Conservation (phyloP, 2,797 vertebrate species). For the Cryptoblepharus egeriae region DNA sequence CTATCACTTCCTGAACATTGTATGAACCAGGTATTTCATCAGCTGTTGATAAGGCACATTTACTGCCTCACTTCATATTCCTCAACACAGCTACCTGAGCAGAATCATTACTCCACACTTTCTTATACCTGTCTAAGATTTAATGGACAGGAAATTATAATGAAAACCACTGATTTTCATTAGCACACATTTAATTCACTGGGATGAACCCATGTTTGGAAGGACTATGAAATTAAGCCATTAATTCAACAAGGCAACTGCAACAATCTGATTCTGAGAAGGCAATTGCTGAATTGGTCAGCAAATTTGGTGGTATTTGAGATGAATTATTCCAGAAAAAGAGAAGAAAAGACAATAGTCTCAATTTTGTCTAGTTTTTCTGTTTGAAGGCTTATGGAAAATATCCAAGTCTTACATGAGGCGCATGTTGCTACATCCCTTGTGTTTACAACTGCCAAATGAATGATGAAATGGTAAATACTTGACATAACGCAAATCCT, state of each 20-base stretch:
- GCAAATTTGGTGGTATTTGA: no score
- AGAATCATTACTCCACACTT: not conserved
- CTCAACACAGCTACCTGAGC: slow-evolving; percentile 16
- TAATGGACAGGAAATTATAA: not conserved
- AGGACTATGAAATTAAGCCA: slow-evolving; percentile 12
- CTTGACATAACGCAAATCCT: slow-evolving; percentile 7
- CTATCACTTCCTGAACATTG: not conserved
- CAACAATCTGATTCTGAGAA: slow-evolving; percentile 32
- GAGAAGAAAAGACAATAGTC: not conserved
- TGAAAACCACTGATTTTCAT: not conserved
- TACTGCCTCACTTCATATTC: slow-evolving; percentile 7
- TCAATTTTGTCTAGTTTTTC: slow-evolving; percentile 21
- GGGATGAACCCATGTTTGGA: not conserved
- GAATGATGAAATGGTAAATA: slow-evolving; percentile 18
- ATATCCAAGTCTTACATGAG: not conserved
- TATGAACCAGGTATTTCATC: not conserved
- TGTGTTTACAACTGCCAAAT: slow-evolving; percentile 12
- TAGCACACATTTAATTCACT: not conserved
- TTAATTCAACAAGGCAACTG: slow-evolving; percentile 6
- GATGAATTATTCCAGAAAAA: slow-evolving; percentile 20
- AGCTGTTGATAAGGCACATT: not conserved
- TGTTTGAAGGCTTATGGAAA: slow-evolving; percentile 28
- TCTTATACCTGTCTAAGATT: not conserved
- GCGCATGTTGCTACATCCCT: not conserved
- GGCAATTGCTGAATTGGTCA: slow-evolving; percentile 12